Conservation (phyloP, 2,888 invertebrate species). For the Xestia ashworthii region DNA sequence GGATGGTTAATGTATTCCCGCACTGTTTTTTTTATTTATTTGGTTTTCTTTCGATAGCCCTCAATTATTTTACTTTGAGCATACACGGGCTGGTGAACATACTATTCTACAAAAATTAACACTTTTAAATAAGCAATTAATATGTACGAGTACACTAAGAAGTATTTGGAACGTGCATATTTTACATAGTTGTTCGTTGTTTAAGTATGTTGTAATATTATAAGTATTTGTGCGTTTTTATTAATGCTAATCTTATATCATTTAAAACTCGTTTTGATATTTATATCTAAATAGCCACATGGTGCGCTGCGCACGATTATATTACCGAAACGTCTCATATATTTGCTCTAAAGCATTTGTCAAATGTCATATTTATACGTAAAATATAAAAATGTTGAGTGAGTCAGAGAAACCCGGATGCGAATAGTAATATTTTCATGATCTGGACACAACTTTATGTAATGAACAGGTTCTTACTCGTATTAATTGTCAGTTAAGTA, state of each 20-base stretch:
- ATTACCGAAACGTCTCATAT: constrained; percentile 11
- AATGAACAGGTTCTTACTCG: constrained; percentile 75
- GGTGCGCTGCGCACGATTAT: constrained; percentile 1
- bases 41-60: not conserved
- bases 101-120: constrained; percentile 4
- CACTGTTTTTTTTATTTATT: not conserved
- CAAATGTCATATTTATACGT: constrained; percentile 59
- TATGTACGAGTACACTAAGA: constrained; percentile 7
- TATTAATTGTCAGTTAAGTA: constrained; percentile 64
- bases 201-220: constrained; percentile 34
- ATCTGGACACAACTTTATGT: constrained; percentile 75
- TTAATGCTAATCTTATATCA: constrained; percentile 27
- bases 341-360: constrained; percentile 46
- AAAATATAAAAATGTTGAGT: constrained; percentile 66
- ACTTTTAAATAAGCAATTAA: constrained; percentile 29
- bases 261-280: constrained; percentile 37
- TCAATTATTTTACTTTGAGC: not conserved
- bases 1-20: not conserved
- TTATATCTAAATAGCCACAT: constrained; percentile 14
- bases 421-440: constrained; percentile 77
- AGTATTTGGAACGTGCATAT: constrained; percentile 48
- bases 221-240: constrained; percentile 31
- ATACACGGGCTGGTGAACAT: not conserved
- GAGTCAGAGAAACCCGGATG: constrained; percentile 81
- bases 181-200: constrained; percentile 17